These are phyloP conservation scores for Mythimna impura DNA, from an alignment of 2,888 invertebrate genomes.

Conservation along the genomic window DNA sequence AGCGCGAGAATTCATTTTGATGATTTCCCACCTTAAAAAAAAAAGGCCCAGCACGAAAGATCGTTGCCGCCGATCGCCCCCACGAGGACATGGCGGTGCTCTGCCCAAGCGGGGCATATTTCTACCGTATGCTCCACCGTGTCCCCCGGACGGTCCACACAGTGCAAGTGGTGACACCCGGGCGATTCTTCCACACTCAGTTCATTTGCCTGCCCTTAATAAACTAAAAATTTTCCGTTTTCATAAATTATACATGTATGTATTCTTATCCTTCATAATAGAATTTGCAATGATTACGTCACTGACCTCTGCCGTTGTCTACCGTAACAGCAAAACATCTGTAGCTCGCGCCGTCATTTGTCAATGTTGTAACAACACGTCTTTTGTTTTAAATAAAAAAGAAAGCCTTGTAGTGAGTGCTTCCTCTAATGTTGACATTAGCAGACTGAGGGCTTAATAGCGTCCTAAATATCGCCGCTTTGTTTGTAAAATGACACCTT, in stretches of 20 bases:
- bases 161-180: too few species aligned
- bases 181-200: too few species aligned
- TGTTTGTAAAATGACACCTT: conserved; percentile 18
- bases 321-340: conserved; percentile 23
- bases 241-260: background rate
- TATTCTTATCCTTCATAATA: background rate
- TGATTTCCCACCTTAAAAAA: too few species aligned
- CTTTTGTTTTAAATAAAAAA: conserved; percentile 59
- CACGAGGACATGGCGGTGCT: too few species aligned
- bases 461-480: conserved; percentile 14
- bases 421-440: conserved; percentile 36
- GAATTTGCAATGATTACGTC: conserved; percentile 5
- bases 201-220: background rate
- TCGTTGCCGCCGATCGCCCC: too few species aligned
- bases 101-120: too few species aligned
- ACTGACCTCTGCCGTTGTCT: conserved; percentile 5
- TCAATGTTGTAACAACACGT: conserved; percentile 48
- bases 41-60: too few species aligned
- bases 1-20: too few species aligned
- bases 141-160: too few species aligned
- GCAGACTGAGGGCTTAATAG: conserved; percentile 11
- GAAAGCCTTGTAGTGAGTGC: conserved; percentile 30
- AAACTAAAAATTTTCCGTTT: background rate
- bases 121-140: too few species aligned
- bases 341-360: conserved; percentile 15